Evolutionary conservation across 1,140 invertebrate species (phyloP).

Genomic region (Bombus waltoni): DNA sequence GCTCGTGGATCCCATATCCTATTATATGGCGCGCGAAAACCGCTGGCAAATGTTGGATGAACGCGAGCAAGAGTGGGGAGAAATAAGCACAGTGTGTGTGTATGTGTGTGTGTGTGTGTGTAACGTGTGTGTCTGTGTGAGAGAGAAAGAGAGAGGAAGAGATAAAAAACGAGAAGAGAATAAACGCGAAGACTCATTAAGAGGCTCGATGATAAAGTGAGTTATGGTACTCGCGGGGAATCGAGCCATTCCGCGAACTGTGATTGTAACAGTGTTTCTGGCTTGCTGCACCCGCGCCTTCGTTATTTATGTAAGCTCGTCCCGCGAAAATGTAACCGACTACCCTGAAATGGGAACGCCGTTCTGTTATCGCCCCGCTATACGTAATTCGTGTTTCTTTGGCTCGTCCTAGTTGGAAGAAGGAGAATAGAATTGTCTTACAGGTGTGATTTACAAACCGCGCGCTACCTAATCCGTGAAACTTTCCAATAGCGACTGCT

Average conservation of each 20-base stretch:
- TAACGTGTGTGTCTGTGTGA: neutral
- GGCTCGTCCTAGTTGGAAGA: neutral
- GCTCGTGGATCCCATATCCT: slow-evolving; percentile 33
- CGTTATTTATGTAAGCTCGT: slow-evolving; percentile 25
- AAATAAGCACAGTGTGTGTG: neutral
- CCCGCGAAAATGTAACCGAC: neutral
- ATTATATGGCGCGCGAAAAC: slow-evolving; percentile 36
- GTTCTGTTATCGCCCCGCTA: neutral
- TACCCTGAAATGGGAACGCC: slow-evolving; percentile 16
- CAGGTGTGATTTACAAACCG: neutral
- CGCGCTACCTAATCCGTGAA: neutral
- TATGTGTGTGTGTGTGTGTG: too few relatives aligned
- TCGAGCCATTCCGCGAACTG: slow-evolving; percentile 39
- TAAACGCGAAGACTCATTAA: slow-evolving; percentile 45
- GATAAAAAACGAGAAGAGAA: neutral
- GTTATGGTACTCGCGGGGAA: slow-evolving; percentile 33
- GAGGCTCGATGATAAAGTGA: slow-evolving; percentile 52
- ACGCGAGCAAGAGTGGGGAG: neutral
- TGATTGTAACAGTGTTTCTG: slow-evolving; percentile 38
- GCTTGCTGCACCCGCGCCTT: slow-evolving; percentile 25
- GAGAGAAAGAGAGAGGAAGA: too few relatives aligned
- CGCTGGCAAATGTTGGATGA: neutral
- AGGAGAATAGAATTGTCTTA: neutral
- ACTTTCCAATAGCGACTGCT: neutral
- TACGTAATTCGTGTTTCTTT: slow-evolving; percentile 18